Base-by-base conservation (phyloP, 2,888 invertebrate genomes). In the Drosophila antonietae region DNA sequence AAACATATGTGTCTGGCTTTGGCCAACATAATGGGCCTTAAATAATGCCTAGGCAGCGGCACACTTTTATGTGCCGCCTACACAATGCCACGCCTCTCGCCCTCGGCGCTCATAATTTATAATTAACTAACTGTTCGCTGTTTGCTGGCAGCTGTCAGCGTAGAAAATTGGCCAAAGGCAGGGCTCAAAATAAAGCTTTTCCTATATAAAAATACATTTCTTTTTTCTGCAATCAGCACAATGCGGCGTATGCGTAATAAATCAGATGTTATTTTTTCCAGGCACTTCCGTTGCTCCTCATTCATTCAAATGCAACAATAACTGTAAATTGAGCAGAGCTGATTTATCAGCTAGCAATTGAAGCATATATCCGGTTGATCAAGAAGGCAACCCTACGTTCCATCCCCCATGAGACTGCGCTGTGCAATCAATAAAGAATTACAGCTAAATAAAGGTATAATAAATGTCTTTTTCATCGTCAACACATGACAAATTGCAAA, bases 121-220 rank as follows among this genome's bases (percentile, higher is more conserved):
- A 86, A 86, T 88, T 88, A 89, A 69, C 58, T 63, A 74, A 68
- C 61, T 68, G 72, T 43, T 65, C 47, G 65, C 51, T 68, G 20
- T 20, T 68, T 60, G 46, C 51, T 65, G 67, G 49, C 61, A 67
- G 59, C 68, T 74, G 86, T 69, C 68, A 49, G 41, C 41, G 57
- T 51, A 49, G 28, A 18, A 47, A 51, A 31, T 63, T 46, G 55
- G 15, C 57, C 56, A 59, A 51, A 58, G 28, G 10, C 39, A 39
- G 53, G 51, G 43, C 20, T 18, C 5, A n/a, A 39, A 55, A 41
- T 4, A 55, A 28, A 23, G 39, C 23, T 41, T 56, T 14, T 28
- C 18, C 2, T 10, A 37, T 20, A 5, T 35, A 6, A 28, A 28
- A 28, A 9, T 35, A n/a, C n/a, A 14, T 18, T 43, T 18, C 18